Percentiles rank a stretch among this genome's conserved stretches.
These are phyloP conservation scores for Cladorhizidae sp. DNA, from an alignment of 37 sponge, comb jelly and placozoan genomes.

Conservation along the genomic window DNA sequence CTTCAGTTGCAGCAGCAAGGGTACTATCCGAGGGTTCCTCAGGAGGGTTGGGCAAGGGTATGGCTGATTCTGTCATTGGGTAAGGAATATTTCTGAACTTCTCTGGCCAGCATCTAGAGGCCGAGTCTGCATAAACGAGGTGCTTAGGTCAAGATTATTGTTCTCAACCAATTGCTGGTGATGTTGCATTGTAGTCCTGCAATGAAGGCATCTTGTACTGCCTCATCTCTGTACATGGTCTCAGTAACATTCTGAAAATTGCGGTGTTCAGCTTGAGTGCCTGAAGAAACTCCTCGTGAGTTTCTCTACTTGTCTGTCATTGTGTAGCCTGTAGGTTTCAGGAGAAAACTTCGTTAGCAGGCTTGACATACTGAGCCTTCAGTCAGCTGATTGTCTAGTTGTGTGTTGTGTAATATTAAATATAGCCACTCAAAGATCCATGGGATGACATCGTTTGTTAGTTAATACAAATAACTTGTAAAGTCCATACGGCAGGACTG, in stretches of 20 bases:
- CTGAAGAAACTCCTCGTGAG: background rate
- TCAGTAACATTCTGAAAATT: conserved; percentile 12
- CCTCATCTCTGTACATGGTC: conserved; percentile 3
- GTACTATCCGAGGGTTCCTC: too few relatives aligned
- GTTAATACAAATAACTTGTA: too few relatives aligned
- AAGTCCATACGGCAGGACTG: conserved; percentile 15
- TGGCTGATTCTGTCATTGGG: too few relatives aligned
- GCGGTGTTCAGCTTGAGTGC: conserved; percentile 5
- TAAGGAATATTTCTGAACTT: background rate
- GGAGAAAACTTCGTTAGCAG: conserved; percentile 15
- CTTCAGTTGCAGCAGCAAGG: too few relatives aligned
- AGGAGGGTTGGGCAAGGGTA: too few relatives aligned
- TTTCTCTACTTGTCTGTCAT: conserved; percentile 3
- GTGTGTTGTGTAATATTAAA: background rate
- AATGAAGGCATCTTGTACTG: background rate
- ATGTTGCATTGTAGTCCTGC: conserved; percentile 6
- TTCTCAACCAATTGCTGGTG: background rate
- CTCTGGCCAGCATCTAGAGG: conserved; percentile 11
- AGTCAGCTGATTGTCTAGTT: background rate
- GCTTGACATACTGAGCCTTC: conserved; percentile 1
- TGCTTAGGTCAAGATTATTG: too few relatives aligned
- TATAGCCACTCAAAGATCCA: background rate
- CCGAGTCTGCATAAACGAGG: too few relatives aligned
- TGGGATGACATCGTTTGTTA: too few relatives aligned
- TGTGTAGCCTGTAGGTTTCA: conserved; percentile 1